These are phyloP conservation scores for Danaus chrysippus DNA, from an alignment of 2,888 invertebrate species.

Conservation along the genomic window DNA sequence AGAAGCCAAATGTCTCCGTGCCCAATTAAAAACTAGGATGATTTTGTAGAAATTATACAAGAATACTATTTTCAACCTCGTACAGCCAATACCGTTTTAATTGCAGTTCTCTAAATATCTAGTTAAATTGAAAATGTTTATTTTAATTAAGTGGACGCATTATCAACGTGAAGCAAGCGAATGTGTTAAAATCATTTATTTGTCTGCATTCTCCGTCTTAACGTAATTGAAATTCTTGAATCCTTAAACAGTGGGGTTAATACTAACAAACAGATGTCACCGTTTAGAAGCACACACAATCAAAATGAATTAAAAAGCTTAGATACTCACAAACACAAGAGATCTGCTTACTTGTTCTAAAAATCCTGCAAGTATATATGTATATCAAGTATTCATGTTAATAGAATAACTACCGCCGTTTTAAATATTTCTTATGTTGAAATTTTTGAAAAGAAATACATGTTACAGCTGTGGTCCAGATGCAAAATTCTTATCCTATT, in stretches of 20 bases:
- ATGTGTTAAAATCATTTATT: slow-evolving; percentile 36
- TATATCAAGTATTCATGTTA: background rate
- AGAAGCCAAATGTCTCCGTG: slow-evolving; percentile 47
- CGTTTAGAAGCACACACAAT: slow-evolving; percentile 4
- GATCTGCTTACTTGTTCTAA: background rate
- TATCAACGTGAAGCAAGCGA: slow-evolving; percentile 40
- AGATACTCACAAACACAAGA: too few species aligned
- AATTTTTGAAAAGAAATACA: background rate
- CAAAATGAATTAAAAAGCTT: slow-evolving; percentile 2
- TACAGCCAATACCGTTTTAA: slow-evolving; percentile 70
- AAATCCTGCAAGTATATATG: background rate
- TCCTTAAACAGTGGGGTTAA: slow-evolving; percentile 18
- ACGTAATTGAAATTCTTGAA: slow-evolving; percentile 48
- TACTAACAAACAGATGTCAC: slow-evolving; percentile 17
- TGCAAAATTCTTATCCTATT: slow-evolving; percentile 5
- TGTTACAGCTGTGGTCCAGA: slow-evolving; percentile 2
- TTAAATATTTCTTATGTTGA: background rate
- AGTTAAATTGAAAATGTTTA: slow-evolving; percentile 57
- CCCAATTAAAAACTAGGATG: slow-evolving; percentile 72
- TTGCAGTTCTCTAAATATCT: slow-evolving; percentile 47
- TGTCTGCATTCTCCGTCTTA: slow-evolving; percentile 32
- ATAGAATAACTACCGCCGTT: background rate
- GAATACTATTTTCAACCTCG: slow-evolving; percentile 65
- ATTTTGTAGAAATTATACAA: slow-evolving; percentile 73
- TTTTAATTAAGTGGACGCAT: slow-evolving; percentile 59